Base-by-base conservation (phyloP, 2,113 vertebrate genomes). In the Rissa tridactyla region DNA sequence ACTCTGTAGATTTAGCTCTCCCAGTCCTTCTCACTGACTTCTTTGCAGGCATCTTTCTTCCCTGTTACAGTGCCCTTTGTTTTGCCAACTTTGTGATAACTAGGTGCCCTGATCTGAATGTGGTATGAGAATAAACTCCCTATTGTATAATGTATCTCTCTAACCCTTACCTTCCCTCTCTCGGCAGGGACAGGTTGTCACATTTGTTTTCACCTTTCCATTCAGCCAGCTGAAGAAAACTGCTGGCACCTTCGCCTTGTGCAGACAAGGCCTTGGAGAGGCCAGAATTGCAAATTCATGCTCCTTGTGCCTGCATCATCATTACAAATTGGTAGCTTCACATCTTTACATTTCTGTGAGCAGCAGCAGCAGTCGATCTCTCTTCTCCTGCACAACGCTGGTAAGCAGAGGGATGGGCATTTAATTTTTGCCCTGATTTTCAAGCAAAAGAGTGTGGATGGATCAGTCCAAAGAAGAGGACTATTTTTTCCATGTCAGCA, bases 191-290 rank as follows among this genome's bases (percentile, higher is more conserved):
- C 88, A 90, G 8, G 51, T 52, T 80, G 69, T 91, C 89, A 72
- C 36, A 47, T 95, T 92, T 82, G 29, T 80, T 97, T 95, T 91
- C 57, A 91, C 60, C 69, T 80, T 91, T 90, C 61, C 57, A 20
- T 80, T 95, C 61, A 94, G 30, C 15, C 58, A 77, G 76, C 62
- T 92, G 90, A 95, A 86, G 42, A 88, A 92, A 94, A 90, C 26
- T 90, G 61, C 91, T 96, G 91, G 71, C 69, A 71, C 49, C 44
- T 87, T 38, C 8, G 34, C 13, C 25, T 94, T 80, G 47, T 54
- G 44, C 70, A 94, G 68, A 42, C 19, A 42, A 42, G 42, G 42
- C 86, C 54, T 65, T 73, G 25, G 51, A 94, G 72, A 87, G 61
- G 55, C 22, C 12, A 11, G 42, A 95, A 82, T 52, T 95, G 62